Conservation (phyloP, 2,113 vertebrate species). For the Uria aalge region DNA sequence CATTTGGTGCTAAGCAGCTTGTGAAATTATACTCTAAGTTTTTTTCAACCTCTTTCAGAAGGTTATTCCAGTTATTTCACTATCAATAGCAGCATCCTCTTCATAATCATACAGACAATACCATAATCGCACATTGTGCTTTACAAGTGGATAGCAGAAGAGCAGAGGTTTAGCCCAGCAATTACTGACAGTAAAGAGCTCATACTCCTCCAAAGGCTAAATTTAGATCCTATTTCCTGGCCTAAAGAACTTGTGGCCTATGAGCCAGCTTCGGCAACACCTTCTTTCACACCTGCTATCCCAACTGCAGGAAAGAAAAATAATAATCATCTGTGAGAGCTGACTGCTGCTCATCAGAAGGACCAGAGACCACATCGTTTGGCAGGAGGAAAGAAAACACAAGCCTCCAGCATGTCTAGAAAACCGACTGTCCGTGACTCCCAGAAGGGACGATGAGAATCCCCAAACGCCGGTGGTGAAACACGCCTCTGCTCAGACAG, state of each 20-base stretch:
- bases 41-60: neutral
- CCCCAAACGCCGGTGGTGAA: accelerated
- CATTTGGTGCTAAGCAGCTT: neutral
- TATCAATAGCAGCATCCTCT: neutral
- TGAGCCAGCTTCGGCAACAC: neutral
- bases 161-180: neutral
- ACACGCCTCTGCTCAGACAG: accelerated
- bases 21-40: neutral
- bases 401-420: neutral
- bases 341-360: neutral
- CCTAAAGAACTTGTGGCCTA: neutral
- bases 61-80: neutral
- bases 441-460: neutral
- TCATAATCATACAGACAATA: neutral
- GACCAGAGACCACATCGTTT: neutral
- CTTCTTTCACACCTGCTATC: neutral
- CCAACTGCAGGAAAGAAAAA: neutral
- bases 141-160: neutral
- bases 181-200: neutral
- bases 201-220: neutral
- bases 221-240: neutral
- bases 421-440: neutral
- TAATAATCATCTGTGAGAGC: neutral
- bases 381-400: neutral
- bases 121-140: neutral